Conservation (phyloP, 2,797 vertebrate species). For the Lophius americanus region DNA sequence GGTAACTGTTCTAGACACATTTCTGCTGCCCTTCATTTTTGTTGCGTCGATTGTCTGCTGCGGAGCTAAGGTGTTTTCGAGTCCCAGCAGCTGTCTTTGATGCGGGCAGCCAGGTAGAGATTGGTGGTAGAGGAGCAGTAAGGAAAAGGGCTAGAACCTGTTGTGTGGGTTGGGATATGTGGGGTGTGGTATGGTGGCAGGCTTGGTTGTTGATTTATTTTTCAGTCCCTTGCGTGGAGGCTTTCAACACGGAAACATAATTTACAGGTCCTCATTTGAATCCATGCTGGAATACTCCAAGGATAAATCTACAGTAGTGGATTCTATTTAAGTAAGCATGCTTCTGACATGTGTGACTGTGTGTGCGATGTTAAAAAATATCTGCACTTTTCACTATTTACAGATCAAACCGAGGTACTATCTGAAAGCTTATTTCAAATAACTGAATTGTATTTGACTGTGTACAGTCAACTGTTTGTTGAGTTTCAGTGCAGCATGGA, state of each 20-base stretch:
- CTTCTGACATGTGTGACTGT: neutral
- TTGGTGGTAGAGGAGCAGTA: slow-evolving; percentile 1
- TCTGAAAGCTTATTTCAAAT: neutral
- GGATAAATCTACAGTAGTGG: neutral
- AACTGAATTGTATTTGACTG: neutral
- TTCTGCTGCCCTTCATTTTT: neutral
- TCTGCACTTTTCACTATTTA: neutral
- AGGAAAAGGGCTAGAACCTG: slow-evolving; percentile 71
- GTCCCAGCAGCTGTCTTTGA: slow-evolving; percentile 45
- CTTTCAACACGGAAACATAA: slow-evolving; percentile 32
- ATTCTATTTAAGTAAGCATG: slow-evolving; percentile 1
- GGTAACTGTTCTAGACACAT: slow-evolving; percentile 7
- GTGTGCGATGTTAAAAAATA: neutral
- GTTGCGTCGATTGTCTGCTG: neutral
- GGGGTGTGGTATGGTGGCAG: slow-evolving; percentile 76
- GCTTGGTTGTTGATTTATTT: slow-evolving; percentile 60
- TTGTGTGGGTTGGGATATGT: slow-evolving; percentile 71
- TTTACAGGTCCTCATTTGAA: slow-evolving; percentile 30
- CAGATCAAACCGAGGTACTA: neutral
- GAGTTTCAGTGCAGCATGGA: slow-evolving; percentile 22
- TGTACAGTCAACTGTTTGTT: slow-evolving; percentile 28
- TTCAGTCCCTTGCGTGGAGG: slow-evolving; percentile 26
- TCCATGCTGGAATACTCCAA: neutral
- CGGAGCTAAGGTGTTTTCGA: slow-evolving; percentile 1
- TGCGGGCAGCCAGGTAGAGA: slow-evolving; percentile 42